phyloP scores from a whole-genome alignment of 2,113 vertebrate genomes.

The Tenrec ecaudatus region DNA sequence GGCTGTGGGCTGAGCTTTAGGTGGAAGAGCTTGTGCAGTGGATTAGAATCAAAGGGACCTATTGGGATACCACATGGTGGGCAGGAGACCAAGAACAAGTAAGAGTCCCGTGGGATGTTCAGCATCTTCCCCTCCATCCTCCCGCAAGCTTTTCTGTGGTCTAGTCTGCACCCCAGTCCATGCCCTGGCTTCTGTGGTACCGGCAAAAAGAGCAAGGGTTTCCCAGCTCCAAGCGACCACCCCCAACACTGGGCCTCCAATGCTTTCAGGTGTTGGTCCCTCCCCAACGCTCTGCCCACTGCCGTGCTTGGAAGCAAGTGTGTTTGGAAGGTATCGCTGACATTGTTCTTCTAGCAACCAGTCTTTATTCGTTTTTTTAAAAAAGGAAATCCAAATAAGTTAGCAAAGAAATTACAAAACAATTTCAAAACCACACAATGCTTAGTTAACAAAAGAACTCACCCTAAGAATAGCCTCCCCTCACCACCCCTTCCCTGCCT shows the following conservation, averaged over 20 bases:
- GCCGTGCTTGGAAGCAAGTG: background rate
- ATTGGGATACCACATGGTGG: background rate
- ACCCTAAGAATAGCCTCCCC: conserved; percentile 40
- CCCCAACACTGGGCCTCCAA: background rate
- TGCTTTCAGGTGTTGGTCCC: background rate
- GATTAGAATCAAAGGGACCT: background rate
- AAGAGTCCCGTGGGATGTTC: rapidly evolving
- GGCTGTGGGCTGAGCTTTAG: background rate
- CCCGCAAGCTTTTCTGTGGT: background rate
- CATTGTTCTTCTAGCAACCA: conserved; percentile 90
- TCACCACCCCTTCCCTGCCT: conserved; percentile 37
- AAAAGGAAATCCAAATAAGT: conserved; percentile 96
- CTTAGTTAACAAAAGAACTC: conserved; percentile 85
- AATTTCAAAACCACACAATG: conserved; percentile 93
- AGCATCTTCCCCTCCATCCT: rapidly evolving
- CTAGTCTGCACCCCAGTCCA: background rate
- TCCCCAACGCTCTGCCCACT: background rate
- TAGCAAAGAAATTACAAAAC: conserved; percentile 84
- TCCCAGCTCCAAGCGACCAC: background rate
- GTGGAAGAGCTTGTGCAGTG: background rate
- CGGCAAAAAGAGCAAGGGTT: background rate
- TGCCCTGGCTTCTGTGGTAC: background rate
- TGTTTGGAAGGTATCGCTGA: background rate
- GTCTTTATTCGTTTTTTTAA: conserved; percentile 94
- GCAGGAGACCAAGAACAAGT: background rate